A percentile compares a stretch with the other conserved stretches of the same genome.
Conservation (phyloP, 2,888 invertebrate genomes). For the Oligia latruncula region DNA sequence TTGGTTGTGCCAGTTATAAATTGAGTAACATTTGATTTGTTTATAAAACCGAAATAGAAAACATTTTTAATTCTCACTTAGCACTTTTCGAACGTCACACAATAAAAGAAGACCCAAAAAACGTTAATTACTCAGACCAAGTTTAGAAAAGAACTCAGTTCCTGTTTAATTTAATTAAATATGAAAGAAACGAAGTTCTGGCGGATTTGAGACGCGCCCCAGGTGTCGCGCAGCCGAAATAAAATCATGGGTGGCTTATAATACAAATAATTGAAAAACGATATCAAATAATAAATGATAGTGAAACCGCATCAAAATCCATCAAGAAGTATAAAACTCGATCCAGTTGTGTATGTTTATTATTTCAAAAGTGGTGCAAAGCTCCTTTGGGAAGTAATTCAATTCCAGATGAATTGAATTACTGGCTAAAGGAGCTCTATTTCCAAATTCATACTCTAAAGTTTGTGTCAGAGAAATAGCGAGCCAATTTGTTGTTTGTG, state of each 20-base stretch:
- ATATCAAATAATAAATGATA: background rate
- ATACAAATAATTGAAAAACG: background rate
- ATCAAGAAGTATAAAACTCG: background rate
- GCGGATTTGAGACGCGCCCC: background rate
- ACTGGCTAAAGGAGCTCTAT: constrained; percentile 23
- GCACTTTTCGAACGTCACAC: background rate
- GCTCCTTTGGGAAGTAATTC: background rate
- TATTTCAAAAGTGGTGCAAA: background rate
- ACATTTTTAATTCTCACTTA: background rate
- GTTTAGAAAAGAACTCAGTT: constrained; percentile 14
- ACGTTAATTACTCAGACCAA: background rate
- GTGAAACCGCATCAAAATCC: background rate
- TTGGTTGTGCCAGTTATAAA: background rate
- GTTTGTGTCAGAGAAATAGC: constrained; percentile 24
- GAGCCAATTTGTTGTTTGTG: constrained; percentile 50
- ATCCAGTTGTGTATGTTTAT: background rate
- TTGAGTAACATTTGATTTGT: background rate
- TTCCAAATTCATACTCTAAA: constrained; percentile 19
- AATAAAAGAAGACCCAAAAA: background rate
- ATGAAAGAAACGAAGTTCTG: background rate
- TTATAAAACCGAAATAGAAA: background rate
- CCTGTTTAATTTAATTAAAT: constrained; percentile 29
- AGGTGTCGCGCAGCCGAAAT: background rate
- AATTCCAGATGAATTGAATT: background rate
- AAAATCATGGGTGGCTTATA: background rate